phyloP scores from a whole-genome alignment of 2,113 vertebrate genomes.

The Ailuropoda melanoleuca region DNA sequence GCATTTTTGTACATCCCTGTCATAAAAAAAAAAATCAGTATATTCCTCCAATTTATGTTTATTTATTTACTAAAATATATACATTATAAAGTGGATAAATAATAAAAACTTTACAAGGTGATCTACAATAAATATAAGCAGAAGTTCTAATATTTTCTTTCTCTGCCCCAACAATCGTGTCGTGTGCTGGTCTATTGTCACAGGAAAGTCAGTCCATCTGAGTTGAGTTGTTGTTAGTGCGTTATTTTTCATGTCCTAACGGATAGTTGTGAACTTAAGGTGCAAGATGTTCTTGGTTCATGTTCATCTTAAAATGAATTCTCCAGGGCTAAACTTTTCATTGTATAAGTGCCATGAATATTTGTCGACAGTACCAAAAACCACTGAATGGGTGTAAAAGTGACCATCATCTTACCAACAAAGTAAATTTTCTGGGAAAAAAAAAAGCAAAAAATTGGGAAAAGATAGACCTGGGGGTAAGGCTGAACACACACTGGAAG shows the following conservation, averaged over 20 bases:
- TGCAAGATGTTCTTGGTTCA: not conserved
- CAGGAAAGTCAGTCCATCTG: not conserved
- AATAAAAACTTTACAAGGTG: not conserved
- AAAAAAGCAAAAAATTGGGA: not conserved
- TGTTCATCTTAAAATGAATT: not conserved
- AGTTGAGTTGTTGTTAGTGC: not conserved
- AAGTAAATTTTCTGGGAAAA: not conserved
- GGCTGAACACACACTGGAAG: not conserved
- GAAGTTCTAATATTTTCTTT: not conserved
- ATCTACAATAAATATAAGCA: not conserved
- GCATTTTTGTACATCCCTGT: not conserved
- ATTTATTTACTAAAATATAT: not conserved
- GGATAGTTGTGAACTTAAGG: not conserved
- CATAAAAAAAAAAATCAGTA: not conserved
- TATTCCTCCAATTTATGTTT: not conserved
- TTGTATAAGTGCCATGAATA: not conserved
- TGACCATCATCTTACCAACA: not conserved
- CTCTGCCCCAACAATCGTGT: fast-evolving
- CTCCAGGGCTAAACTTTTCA: not conserved
- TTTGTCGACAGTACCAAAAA: not conserved
- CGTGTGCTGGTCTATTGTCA: not conserved
- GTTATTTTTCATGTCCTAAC: not conserved
- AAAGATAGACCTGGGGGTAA: not conserved
- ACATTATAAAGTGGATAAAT: not conserved
- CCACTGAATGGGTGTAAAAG: not conserved